Evolutionary conservation across 2,888 invertebrate species (phyloP).

Genomic region (Tenodera sinensis): DNA sequence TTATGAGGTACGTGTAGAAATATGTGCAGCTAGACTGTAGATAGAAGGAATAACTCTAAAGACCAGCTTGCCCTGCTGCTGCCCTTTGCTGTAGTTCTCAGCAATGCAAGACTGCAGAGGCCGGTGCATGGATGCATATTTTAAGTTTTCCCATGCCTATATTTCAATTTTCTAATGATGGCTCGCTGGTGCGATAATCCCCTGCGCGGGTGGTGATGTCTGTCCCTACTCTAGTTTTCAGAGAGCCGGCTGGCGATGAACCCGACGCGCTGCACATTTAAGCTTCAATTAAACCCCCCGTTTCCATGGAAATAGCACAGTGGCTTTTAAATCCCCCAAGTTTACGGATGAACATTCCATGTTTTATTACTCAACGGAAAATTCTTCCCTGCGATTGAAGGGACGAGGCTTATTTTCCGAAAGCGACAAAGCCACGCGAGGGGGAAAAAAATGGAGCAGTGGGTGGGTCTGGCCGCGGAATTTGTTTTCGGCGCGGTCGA

Average conservation of each 20-base stretch:
- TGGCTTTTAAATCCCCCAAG: background rate
- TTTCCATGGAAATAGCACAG: background rate
- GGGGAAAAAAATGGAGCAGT: too few relatives aligned
- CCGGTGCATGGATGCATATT: background rate
- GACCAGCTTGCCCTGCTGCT: too few relatives aligned
- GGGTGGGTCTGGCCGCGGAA: too few relatives aligned
- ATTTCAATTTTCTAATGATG: background rate
- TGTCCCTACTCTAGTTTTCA: background rate
- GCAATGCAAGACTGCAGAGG: background rate
- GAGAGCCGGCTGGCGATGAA: background rate
- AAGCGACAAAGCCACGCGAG: background rate
- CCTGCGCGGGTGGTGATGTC: background rate
- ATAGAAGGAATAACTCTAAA: too few relatives aligned
- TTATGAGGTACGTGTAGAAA: too few relatives aligned
- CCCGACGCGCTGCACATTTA: background rate
- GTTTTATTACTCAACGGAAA: background rate
- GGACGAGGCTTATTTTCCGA: background rate
- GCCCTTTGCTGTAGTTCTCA: too few relatives aligned
- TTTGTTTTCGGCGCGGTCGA: too few relatives aligned
- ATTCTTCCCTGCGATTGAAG: background rate
- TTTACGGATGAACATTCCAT: background rate
- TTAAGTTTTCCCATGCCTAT: background rate
- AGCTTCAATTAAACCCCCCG: background rate
- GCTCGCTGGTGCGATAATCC: background rate
- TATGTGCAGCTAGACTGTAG: too few relatives aligned